These are phyloP conservation scores for Hermatobates lingyangjiaoensis DNA, from an alignment of 1,140 invertebrate genomes.

Conservation along the genomic window DNA sequence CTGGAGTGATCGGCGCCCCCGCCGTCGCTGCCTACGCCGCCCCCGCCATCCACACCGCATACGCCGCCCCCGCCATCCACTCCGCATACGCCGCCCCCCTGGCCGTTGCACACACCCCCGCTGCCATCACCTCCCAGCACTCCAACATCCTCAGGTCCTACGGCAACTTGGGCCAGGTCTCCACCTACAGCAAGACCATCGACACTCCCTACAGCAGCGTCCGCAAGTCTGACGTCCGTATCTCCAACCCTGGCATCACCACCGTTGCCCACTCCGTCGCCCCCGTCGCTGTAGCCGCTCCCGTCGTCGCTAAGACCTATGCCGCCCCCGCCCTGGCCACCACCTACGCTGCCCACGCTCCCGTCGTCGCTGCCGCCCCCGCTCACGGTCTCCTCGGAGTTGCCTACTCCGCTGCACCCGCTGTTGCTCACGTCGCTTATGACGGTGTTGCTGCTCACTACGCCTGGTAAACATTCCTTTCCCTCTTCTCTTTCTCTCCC, in stretches of 20 bases:
- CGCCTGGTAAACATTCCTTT: constrained; percentile 5
- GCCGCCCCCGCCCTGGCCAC: constrained; percentile 3
- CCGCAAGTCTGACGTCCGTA: constrained; percentile 21
- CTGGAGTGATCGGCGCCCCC: neutral
- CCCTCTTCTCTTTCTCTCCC: no score
- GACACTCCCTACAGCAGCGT: constrained; percentile 20
- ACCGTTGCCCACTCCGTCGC: constrained; percentile 12
- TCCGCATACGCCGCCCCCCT: neutral
- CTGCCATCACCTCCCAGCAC: constrained; percentile 14
- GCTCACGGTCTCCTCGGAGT: constrained; percentile 15
- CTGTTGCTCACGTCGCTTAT: constrained; percentile 18
- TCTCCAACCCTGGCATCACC: constrained; percentile 20
- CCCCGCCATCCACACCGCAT: neutral
- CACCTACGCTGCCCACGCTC: constrained; percentile 7
- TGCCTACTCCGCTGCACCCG: constrained; percentile 19
- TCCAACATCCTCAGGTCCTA: constrained; percentile 18
- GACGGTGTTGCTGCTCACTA: constrained; percentile 18
- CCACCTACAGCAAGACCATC: constrained; percentile 19
- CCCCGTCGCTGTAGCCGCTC: constrained; percentile 10
- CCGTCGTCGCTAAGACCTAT: constrained; percentile 6
- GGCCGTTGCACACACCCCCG: no score
- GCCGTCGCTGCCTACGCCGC: neutral
- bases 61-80: neutral
- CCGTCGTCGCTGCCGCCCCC: constrained; percentile 9
- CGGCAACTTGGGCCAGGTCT: constrained; percentile 19